phyloP scores from a whole-genome alignment of 2,113 vertebrate species.

The Marmota monax region DNA sequence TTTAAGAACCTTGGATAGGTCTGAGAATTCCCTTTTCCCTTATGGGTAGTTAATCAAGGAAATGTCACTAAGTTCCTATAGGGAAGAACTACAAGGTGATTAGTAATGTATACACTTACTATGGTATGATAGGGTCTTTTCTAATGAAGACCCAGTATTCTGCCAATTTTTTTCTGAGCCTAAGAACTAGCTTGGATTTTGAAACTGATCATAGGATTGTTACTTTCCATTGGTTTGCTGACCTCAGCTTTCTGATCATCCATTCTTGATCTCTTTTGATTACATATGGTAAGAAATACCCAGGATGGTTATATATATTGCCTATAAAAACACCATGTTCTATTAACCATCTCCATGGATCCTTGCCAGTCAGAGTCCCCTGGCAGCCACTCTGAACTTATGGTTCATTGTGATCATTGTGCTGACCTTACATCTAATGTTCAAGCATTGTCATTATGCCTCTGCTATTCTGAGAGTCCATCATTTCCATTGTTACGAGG shows the following conservation, averaged over 20 bases:
- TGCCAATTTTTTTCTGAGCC: not conserved
- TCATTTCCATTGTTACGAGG: not conserved
- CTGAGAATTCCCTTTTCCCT: not conserved
- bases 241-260: not conserved
- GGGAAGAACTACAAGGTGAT: not conserved
- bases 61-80: not conserved
- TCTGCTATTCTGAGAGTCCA: conserved; percentile 30
- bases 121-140: not conserved
- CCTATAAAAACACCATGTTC: not conserved
- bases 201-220: not conserved
- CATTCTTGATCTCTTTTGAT: conserved; percentile 12
- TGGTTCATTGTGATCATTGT: not conserved
- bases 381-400: conserved; percentile 1
- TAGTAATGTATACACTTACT: not conserved
- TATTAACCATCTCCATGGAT: conserved; percentile 12
- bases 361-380: not conserved
- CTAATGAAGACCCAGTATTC: not conserved
- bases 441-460: not conserved
- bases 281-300: not conserved
- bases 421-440: not conserved
- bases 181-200: conserved; percentile 12
- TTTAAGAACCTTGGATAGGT: not conserved
- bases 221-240: not conserved
- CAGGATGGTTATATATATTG: not conserved
- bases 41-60: not conserved